Evolutionary conservation across 2,888 invertebrate species (phyloP), one percentile per base, ranked within the genome.

Genomic region (Neoitamus cyanurus): DNA sequence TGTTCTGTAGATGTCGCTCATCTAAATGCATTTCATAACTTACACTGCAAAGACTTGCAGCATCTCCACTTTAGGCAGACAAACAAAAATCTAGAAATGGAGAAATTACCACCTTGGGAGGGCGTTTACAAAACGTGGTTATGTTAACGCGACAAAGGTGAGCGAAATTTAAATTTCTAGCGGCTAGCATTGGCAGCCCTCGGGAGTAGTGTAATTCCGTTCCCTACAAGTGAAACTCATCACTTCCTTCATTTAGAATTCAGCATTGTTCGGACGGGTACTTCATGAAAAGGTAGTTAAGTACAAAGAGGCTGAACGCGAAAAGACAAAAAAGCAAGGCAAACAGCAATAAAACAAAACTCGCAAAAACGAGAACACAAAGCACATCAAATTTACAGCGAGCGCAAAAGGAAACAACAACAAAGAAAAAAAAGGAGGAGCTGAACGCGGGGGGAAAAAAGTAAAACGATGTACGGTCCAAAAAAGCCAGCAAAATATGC

Each of bases 401-500:
- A 70, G 70, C 15, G 70, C 70, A 70, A 31, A 70, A 31, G 70
- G 70, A 70, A 70, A n/a, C 25, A 70, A 70, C 30, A 28, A 30
- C 15, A n/a, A 70, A 25, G 58, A 25, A 25, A 58, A 58, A 58
- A 20, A 15, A 6, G 25, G 58, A 58, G 58, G 9, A n/a, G 7
- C n/a, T n/a, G n/a, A n/a, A n/a, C n/a, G 20, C 6, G 48, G 2
- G 1, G 48, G 20, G 15, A 46, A 48, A 48, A 20, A 36, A 80
- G 78, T 80, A 42, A 58, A 58, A 25, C 58, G 58, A 7, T 58
- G 58, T 58, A 58, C 3, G 46, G 75, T 37, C 37, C 73, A 77
- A 77, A 77, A 77, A 25, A 77, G n/a, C 77, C 36, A 84, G 80
- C 70, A 83, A 83, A 84, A 85, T 80, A 73, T 73, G 73, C 80